A percentile compares a stretch with the other conserved stretches of the same genome.
Evolutionary conservation across 2,113 vertebrate species (phyloP).

Genomic region (Sminthopsis crassicaudata): DNA sequence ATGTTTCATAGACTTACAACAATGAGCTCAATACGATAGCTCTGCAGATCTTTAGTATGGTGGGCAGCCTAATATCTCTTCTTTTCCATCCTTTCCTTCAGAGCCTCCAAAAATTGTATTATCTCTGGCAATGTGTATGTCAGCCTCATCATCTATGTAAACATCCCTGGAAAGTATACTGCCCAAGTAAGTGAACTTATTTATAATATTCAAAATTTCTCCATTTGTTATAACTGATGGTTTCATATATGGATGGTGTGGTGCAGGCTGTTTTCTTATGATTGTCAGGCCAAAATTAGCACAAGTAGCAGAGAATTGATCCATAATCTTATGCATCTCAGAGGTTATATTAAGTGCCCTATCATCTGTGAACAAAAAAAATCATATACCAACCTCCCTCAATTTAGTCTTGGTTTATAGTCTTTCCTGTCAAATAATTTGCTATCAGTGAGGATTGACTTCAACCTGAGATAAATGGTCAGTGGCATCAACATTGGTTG

Average conservation of each 20-base stretch:
- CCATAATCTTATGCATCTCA: background rate
- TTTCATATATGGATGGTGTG: background rate
- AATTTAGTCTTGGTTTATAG: background rate
- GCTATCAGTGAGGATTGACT: background rate
- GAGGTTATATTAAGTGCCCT: background rate
- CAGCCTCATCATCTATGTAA: no score
- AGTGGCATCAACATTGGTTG: background rate
- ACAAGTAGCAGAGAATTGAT: background rate
- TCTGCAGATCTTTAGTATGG: no score
- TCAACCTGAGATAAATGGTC: background rate
- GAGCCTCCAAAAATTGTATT: no score
- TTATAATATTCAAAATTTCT: no score
- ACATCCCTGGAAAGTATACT: no score
- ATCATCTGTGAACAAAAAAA: background rate
- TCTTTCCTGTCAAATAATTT: background rate
- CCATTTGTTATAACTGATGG: no score
- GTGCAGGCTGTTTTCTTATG: background rate
- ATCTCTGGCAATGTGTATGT: no score
- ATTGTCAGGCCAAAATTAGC: background rate
- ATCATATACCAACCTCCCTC: background rate
- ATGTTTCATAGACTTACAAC: no score
- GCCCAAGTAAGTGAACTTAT: no score
- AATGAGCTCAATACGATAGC: no score
- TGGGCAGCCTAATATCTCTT: no score
- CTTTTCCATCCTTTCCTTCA: no score